These are phyloP conservation scores for Antheraea yamamai DNA, from an alignment of 2,888 invertebrate genomes.

Conservation along the genomic window DNA sequence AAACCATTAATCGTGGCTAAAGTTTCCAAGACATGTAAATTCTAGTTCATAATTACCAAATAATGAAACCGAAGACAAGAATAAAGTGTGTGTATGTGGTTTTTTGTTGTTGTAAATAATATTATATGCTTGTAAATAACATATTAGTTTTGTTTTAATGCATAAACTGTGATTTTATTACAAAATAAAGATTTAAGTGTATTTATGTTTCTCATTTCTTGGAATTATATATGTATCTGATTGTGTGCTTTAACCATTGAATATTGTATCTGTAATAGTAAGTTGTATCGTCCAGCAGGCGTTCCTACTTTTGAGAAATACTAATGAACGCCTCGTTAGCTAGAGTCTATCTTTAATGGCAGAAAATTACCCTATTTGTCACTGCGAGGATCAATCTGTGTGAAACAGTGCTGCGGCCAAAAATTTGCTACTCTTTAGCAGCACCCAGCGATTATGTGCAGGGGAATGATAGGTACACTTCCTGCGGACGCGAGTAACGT, in stretches of 20 bases:
- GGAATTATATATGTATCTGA: not conserved
- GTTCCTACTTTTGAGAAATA: too few relatives aligned
- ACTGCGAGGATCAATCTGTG: too few relatives aligned
- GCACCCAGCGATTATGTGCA: too few relatives aligned
- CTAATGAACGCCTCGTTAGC: too few relatives aligned
- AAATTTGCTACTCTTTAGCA: too few relatives aligned
- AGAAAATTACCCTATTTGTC: too few relatives aligned
- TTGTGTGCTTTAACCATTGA: not conserved
- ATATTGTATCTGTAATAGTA: too few relatives aligned
- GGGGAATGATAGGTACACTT: too few relatives aligned
- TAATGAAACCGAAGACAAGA: conserved; percentile 2
- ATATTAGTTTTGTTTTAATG: not conserved
- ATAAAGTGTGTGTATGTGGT: not conserved
- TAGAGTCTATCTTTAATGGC: too few relatives aligned
- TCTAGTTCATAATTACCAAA: not conserved
- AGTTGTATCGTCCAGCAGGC: too few relatives aligned
- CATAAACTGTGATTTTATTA: not conserved
- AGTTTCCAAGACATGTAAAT: not conserved
- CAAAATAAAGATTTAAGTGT: not conserved
- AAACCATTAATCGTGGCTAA: not conserved
- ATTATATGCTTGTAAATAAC: not conserved
- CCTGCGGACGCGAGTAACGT: too few relatives aligned
- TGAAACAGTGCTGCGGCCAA: too few relatives aligned
- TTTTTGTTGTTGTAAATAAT: conserved; percentile 1
- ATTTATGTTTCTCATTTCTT: not conserved